Evolutionary conservation across 2,797 vertebrate species (phyloP), one percentile per base, ranked within the genome.

Genomic region (Australoheros facetus): DNA sequence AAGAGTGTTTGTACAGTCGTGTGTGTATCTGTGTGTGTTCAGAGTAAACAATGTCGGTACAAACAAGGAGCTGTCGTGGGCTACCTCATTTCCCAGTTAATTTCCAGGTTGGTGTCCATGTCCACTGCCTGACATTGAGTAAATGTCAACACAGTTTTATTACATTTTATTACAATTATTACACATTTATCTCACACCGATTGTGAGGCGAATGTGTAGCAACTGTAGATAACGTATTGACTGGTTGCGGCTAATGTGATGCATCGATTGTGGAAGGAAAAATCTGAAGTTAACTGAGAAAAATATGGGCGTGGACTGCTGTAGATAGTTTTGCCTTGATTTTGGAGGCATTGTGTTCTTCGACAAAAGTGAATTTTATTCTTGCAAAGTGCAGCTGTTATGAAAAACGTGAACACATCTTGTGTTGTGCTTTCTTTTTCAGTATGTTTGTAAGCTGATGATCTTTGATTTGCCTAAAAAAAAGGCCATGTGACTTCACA

Each of bases 1-100:
- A 82, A 81, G 77, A 81, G 78, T 96, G 91, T 96, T 96, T 96
- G 92, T 87, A 87, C 92, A 95, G 93, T 87, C 76, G 86, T 87
- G 7, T 56, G 23, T 34, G 56, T 73, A 53, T 71, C 28, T 54
- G 37, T 72, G 78, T 70, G 80, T 69, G 37, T 23, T 90, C 72
- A 90, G 87, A 85, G 55, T 69, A 42, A 80, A 87, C 88, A 80
- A 30, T 34, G 88, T 87, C 77, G 87, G 81, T 76, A 32, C 83
- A 82, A 87, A 23, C 21, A 23, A 55, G 21, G 17, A 85, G 54
- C 79, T 56, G 69, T 55, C 48, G 64, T 64, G 53, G 28, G 56
- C 78, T 57, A 71, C 70, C 78, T 79, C 72, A 62, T 87, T 92
- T 93, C 78, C 86, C 34, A 73, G 79, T 81, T 81, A 59, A 77